Evolutionary conservation across 2,888 invertebrate species (phyloP).

Genomic region (Tipula vernalis): DNA sequence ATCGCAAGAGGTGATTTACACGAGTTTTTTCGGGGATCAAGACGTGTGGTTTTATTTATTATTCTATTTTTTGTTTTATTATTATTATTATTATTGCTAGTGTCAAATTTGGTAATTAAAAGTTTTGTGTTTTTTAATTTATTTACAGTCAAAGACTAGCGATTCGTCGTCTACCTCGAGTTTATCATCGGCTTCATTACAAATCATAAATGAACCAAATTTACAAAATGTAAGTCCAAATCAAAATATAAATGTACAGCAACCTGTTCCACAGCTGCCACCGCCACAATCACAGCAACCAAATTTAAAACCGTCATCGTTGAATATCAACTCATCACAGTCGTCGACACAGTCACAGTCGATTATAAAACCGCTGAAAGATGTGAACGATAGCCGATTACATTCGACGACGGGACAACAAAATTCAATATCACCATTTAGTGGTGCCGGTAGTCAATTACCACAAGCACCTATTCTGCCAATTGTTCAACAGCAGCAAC

Average conservation of each 20-base stretch:
- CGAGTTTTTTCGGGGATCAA: neutral
- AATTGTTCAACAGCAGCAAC: slow-evolving; percentile 10
- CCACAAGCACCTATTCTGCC: slow-evolving; percentile 15
- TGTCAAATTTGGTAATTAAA: neutral
- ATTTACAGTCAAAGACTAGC: slow-evolving; percentile 7
- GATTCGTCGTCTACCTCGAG: neutral
- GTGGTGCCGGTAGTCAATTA: slow-evolving; percentile 11
- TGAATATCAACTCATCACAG: neutral
- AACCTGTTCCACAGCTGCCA: slow-evolving; percentile 13
- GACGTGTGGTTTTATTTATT: neutral
- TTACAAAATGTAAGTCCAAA: slow-evolving; percentile 20
- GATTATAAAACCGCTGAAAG: slow-evolving; percentile 16
- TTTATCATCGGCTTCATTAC: neutral
- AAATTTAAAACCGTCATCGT: neutral
- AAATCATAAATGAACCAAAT: slow-evolving; percentile 17
- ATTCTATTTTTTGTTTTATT: neutral
- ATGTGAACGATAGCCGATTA: slow-evolving; percentile 13
- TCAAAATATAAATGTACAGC: slow-evolving; percentile 18
- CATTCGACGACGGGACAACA: slow-evolving; percentile 13
- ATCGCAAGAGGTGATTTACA: slow-evolving; percentile 5
- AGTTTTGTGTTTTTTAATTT: neutral
- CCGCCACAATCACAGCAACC: neutral
- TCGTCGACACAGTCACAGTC: neutral
- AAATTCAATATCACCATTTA: slow-evolving; percentile 12
- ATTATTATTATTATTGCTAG: neutral